Evolutionary conservation across 2,888 invertebrate genomes (phyloP).

Genomic region (Eutolmus rufibarbis): DNA sequence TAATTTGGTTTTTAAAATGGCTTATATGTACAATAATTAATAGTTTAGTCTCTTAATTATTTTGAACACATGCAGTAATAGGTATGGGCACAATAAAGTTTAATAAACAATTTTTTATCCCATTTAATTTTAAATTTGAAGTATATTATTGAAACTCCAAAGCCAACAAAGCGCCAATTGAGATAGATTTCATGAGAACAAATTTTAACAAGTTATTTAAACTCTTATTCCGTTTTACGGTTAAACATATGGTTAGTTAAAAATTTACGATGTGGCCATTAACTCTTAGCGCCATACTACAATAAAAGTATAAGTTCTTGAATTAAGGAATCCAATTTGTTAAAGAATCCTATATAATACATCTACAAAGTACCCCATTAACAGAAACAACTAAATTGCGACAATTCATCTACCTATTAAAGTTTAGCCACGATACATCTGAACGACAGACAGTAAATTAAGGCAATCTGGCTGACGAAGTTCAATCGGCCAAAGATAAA

Average conservation of each 20-base stretch:
- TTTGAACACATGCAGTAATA: too few relatives aligned
- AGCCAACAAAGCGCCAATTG: not conserved
- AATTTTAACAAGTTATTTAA: too few relatives aligned
- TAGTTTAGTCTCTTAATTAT: too few relatives aligned
- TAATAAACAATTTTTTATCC: too few relatives aligned
- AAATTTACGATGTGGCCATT: not conserved
- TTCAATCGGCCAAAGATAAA: conserved; percentile 22
- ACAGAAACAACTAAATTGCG: not conserved
- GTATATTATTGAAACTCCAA: not conserved
- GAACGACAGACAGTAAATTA: not conserved
- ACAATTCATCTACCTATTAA: not conserved
- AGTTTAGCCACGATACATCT: not conserved
- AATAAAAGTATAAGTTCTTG: not conserved
- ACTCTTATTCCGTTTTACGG: too few relatives aligned
- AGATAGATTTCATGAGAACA: not conserved
- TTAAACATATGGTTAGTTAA: too few relatives aligned
- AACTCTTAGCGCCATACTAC: not conserved
- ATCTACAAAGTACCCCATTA: not conserved
- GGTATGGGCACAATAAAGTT: too few relatives aligned
- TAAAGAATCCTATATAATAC: not conserved
- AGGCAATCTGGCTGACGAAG: not conserved
- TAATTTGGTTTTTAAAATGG: too few relatives aligned
- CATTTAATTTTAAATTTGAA: not conserved
- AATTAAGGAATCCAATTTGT: not conserved
- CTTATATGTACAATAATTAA: too few relatives aligned